Base-by-base conservation (phyloP, 2,888 invertebrate species). In the Horisme vitalbata region DNA sequence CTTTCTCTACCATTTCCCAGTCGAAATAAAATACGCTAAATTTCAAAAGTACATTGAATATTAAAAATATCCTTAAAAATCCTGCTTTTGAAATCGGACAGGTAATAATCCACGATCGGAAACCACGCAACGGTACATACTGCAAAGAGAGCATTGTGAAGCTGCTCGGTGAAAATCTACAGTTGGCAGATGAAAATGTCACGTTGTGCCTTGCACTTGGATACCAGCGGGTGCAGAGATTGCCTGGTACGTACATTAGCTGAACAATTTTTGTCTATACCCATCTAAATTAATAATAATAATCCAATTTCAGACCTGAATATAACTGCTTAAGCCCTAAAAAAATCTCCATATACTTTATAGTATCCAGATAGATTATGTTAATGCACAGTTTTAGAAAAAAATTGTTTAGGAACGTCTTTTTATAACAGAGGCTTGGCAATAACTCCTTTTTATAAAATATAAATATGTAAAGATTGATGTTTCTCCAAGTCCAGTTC, bases 31-130 rank as follows among this genome's bases (percentile, higher is more conserved):
- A 27, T 27, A n/a, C 15, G 6, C 11, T 10, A 8, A 10, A 20
- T 20, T 32, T 10, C 6, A 10, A 8, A 32, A 9, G 11, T 11
- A 6, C 11, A 0, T 6, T 11, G 18, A 10, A 28, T 37, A 38
- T 15, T 20, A 35, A 39, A 38, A 21, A 10, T 24, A 10, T 13
- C 10, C 11, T 4, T 4, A 38, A 38, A 47, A 39, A 47, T 36
- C 35, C 13, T 35, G 9, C 9, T 11, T 39, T 33, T 36, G 14
- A 37, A 37, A 32, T 11, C 35, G 20, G 30, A 21, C 58, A 89
- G 89, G 87, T 89, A 37, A 89, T 89, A 65, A 88, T 88, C 63
- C 89, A 89, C 62, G 89, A 89, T 48, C 78, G 89, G 44, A 88
- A 88, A 57, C 89, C 89, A 9, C 75, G 89, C 1, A 89, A 89